Base-by-base conservation (phyloP, 2,113 vertebrate species). In the Tachuris rubrigastra region DNA sequence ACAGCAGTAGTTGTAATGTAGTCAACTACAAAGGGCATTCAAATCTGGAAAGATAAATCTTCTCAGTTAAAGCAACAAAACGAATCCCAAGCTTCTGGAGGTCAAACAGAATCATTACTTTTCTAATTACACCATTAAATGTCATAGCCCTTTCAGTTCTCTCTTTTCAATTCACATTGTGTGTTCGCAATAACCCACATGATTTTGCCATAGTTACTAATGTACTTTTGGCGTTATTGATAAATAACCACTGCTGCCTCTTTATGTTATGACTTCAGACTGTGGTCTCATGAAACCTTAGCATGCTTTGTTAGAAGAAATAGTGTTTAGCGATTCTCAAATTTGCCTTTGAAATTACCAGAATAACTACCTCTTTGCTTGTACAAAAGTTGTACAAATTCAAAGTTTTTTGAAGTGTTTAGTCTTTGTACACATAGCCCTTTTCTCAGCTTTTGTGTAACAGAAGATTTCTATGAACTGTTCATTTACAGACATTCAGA, bases 11-110 rank as follows among this genome's bases (percentile, higher is more conserved):
- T 74, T 68, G 79, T 94, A 73, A 55, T 77, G 23, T 56, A 72
- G 59, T 67, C 72, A 88, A 17, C 60, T 55, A 31, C 71, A 93
- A 85, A 93, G 60, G 71, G 24, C 71, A 81, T 84, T 56, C 74
- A 93, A 60, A 85, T 72, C 77, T 37, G 44, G 85, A 78, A 85
- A 59, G 67, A 90, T 75, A 78, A 66, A 84, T 94, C 89, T 90
- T 39, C 62, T 79, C 69, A 39, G 53, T 63, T 86, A 86, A 71
- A 73, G 75, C 27, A 94, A 69, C 9, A 41, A 87, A 81, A 74
- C 30, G 14, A 91, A 62, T 50, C 33, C 9, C 22, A 59, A 53
- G 73, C 19, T 85, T 59, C 65, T 60, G n/a, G 6, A 27, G n/a
- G 42, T 74, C 35, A 75, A 89, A 89, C 21, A 75, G 55, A 31